Base-by-base conservation (phyloP, 2,797 vertebrate species). In the Paramormyrops hopkinsi region DNA sequence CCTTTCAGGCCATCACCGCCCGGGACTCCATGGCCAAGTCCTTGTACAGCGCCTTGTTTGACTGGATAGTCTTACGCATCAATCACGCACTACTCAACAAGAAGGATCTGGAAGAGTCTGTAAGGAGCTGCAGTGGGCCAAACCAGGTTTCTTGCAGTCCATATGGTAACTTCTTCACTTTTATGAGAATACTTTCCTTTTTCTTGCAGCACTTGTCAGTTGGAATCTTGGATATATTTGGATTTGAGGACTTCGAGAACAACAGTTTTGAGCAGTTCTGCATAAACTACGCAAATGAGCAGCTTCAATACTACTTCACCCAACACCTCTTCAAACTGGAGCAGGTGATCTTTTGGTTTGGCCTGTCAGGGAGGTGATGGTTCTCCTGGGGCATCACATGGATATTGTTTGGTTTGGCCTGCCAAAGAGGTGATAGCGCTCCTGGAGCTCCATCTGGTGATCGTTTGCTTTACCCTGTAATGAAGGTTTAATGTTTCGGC, bases 221-320 rank as follows among this genome's bases (percentile, higher is more conserved):
- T 0, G 97, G 98, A 4, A 96, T 99, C 73, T 95, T 99, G 69
- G 98, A 99, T 92, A 98, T 99, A 92, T 99, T 98, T 89, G 98
- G 98, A 29, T 99, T 99, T 54, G 98, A 99, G 93, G 97, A 99
- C 92, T 97, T 98, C 12, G 95, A 96, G 92, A 96, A 91, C 69
- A 99, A 99, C 94, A 96, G 97, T 91, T 99, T 99, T 73, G 98
- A 99, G 93, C 99, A 99, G 93, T 98, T 99, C 92, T 99, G 98
- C 93, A 99, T 99, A 92, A 99, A 99, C 94, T 99, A 98, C 48
- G 96, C 97, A 86, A 98, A 97, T 0, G 98, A 99, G 90, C 98
- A 96, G 91, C 96, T 99, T 14, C 98, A 98, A 92, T 96, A 96
- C 94, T 99, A 98, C 93, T 98, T 97, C 92, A 99, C 97, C 91